Conservation (phyloP, 2,113 vertebrate genomes). For the Rallus limicola region DNA sequence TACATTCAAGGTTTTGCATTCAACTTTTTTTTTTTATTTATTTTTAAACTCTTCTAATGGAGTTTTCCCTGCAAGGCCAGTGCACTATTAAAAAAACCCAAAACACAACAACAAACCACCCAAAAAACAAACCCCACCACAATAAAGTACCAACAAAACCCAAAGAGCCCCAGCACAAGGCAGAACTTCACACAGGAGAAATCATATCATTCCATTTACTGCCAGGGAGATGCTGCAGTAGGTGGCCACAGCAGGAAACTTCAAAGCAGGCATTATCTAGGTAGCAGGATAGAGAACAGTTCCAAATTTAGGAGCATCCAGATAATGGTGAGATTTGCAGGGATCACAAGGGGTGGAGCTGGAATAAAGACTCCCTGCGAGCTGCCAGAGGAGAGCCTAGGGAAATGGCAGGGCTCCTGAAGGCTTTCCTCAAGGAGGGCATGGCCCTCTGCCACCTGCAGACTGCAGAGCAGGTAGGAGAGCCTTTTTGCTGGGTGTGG, state of each 20-base stretch:
- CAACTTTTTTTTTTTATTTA: background rate
- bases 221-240: background rate
- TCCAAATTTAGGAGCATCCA: background rate
- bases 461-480: background rate
- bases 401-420: background rate
- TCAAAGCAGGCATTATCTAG: background rate
- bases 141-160: background rate
- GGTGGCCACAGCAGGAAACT: background rate
- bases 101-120: too few species aligned
- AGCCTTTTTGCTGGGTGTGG: accelerated
- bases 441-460: background rate
- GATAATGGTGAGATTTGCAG: background rate
- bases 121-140: too few species aligned
- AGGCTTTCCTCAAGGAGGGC: background rate
- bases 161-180: background rate
- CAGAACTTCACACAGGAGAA: background rate
- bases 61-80: background rate
- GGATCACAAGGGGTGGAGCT: background rate
- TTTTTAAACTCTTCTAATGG: background rate
- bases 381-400: background rate
- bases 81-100: background rate
- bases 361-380: background rate
- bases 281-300: background rate
- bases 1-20: background rate
- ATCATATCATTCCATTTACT: background rate